These are phyloP conservation scores for Tinamus guttatus DNA, from an alignment of 2,113 vertebrate genomes.

Conservation along the genomic window DNA sequence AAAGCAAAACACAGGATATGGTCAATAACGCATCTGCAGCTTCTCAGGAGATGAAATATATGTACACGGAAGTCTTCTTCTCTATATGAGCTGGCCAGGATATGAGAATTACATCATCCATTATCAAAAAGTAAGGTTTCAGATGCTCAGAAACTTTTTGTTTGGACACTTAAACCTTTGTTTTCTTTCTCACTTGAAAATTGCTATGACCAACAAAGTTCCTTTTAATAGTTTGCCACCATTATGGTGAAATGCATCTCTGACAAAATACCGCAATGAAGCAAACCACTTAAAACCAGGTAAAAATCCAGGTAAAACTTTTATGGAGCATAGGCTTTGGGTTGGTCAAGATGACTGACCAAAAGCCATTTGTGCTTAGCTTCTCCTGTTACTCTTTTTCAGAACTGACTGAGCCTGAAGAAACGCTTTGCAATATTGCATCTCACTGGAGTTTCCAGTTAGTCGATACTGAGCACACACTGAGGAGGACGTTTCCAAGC, in stretches of 20 bases:
- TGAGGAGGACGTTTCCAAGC: not conserved
- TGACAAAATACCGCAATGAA: not conserved
- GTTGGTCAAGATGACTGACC: not conserved
- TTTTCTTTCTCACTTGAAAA: not conserved
- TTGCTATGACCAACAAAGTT: not conserved
- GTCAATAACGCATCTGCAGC: not conserved
- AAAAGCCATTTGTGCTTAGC: not conserved
- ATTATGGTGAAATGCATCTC: not conserved
- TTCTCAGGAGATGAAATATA: not conserved
- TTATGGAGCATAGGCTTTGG: not conserved
- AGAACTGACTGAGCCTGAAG: slow-evolving; percentile 39
- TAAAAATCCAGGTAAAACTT: not conserved
- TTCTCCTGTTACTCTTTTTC: not conserved
- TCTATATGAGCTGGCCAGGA: not conserved
- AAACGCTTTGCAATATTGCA: slow-evolving; percentile 1
- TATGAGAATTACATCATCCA: not conserved
- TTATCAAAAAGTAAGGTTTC: not conserved
- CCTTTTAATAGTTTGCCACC: not conserved
- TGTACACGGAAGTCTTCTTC: not conserved
- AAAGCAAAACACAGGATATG: not conserved
- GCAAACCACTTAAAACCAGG: not conserved
- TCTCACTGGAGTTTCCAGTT: slow-evolving; percentile 34
- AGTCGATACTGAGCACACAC: not conserved
- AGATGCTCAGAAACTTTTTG: not conserved
- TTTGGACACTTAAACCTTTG: not conserved